phyloP scores from a whole-genome alignment of 2,797 vertebrate genomes.

The Lycodopsis pacificus region DNA sequence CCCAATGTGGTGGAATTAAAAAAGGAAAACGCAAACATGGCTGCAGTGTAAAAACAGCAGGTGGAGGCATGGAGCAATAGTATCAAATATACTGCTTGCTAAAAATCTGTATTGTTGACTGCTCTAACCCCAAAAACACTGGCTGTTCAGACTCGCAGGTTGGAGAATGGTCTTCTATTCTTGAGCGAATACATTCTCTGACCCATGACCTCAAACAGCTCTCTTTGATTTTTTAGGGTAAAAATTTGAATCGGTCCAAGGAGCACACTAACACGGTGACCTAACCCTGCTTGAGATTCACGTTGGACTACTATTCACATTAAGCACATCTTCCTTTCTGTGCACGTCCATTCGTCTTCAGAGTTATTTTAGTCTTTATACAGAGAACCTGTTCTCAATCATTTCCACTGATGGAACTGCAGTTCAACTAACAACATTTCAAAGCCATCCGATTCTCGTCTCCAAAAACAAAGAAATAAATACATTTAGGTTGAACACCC shows the following conservation, averaged over 20 bases:
- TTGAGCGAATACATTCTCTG: conserved; percentile 35
- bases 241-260: conserved; percentile 8
- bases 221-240: neutral
- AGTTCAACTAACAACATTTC: neutral
- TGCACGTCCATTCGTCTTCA: neutral
- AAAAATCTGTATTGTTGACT: conserved; percentile 50
- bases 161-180: conserved; percentile 25
- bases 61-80: conserved; percentile 51
- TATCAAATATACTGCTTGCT: conserved; percentile 68
- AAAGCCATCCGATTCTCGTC: conserved; percentile 17
- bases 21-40: conserved; percentile 35
- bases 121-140: conserved; percentile 72
- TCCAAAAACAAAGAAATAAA: conserved; percentile 41
- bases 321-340: neutral
- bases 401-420: conserved; percentile 12
- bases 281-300: conserved; percentile 12
- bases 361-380: neutral
- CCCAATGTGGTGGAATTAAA: conserved; percentile 1
- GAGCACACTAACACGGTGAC: conserved; percentile 11
- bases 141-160: conserved; percentile 57
- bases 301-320: conserved; percentile 13
- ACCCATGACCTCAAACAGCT: neutral
- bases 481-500: conserved; percentile 25
- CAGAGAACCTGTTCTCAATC: neutral
- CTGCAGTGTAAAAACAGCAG: conserved; percentile 45